Evolutionary conservation across 2,888 invertebrate species (phyloP), one percentile per base, ranked within the genome.

Genomic region (Sepioteuthis lessoniana): DNA sequence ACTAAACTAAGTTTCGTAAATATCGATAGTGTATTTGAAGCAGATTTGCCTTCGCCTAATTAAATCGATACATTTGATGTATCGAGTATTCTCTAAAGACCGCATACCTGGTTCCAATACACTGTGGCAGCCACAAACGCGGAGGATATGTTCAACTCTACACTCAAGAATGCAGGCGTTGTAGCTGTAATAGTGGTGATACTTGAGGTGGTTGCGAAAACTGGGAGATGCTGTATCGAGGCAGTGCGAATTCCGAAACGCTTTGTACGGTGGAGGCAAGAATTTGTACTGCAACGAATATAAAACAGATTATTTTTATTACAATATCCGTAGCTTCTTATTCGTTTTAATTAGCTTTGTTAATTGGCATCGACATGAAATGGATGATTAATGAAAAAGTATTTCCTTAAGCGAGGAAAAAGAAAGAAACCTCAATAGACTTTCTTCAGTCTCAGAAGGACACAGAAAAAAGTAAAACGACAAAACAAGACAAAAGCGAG

Each of bases 101-200:
- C 5, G 47, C 50, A 5, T 93, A 95, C 95, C 95, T 50, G 95
- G 95, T 93, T 95, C 95, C 0, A 94, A 94, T 46, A 95, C 95
- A 91, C 95, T 95, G 21, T 94, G 95, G 94, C 96, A 96, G 28
- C 95, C 94, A 93, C 96, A 95, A 31, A 47, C 37, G 60, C 95
- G 60, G 35, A 95, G 91, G 38, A 95, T 95, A 94, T 94, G 95
- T 90, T 94, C 94, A 28, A 95, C 94, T 76, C 95, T 95, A 93
- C 96, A 96, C 91, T 96, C 96, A 10, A 94, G 94, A 91, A 95
- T 94, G 92, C 96, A 96, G 0, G 95, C 95, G 55, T 95, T 95
- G 76, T 95, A 94, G 47, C 95, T 95, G 94, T 96, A 96, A 46
- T 94, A 90, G 7, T 46, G 35, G 46, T 95, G 95, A n/a, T 95